Evolutionary conservation across 2,113 vertebrate species (phyloP).

Genomic region (Puffinus mauretanicus): DNA sequence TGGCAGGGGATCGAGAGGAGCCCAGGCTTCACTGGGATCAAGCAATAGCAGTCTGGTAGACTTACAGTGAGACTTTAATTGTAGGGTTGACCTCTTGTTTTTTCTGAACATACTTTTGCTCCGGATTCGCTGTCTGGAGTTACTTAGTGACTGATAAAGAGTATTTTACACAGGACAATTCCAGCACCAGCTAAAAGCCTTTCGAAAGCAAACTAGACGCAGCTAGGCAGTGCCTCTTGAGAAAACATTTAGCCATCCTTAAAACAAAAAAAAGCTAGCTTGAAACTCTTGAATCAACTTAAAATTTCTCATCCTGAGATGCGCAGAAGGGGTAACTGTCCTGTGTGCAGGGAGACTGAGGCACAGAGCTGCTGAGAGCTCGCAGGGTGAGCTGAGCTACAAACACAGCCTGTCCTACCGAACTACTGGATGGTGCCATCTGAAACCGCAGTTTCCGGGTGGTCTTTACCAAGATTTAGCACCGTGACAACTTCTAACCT

Average conservation of each 20-base stretch:
- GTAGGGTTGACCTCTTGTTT: background rate
- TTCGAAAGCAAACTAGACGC: fast-evolving
- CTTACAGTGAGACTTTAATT: background rate
- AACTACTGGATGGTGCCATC: fast-evolving
- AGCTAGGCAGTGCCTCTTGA: background rate
- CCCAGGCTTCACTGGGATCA: background rate
- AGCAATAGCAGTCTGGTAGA: too few relatives aligned
- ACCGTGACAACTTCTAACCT: background rate
- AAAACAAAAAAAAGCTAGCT: background rate
- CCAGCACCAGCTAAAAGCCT: background rate
- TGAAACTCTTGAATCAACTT: background rate
- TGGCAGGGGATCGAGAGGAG: background rate
- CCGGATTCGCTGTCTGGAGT: background rate
- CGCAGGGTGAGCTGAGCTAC: background rate
- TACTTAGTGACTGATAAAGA: background rate
- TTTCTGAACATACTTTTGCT: background rate
- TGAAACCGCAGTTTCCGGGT: fast-evolving
- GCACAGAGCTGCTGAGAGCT: background rate
- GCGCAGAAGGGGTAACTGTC: fast-evolving
- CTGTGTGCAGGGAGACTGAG: background rate
- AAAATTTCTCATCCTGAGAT: background rate
- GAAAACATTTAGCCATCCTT: background rate
- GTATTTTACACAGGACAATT: background rate
- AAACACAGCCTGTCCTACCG: background rate
- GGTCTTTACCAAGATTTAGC: background rate